A percentile compares a stretch with the other conserved stretches of the same genome.
Evolutionary conservation across 1,140 invertebrate genomes (phyloP).

Genomic region (Stegodyphus dumicola): DNA sequence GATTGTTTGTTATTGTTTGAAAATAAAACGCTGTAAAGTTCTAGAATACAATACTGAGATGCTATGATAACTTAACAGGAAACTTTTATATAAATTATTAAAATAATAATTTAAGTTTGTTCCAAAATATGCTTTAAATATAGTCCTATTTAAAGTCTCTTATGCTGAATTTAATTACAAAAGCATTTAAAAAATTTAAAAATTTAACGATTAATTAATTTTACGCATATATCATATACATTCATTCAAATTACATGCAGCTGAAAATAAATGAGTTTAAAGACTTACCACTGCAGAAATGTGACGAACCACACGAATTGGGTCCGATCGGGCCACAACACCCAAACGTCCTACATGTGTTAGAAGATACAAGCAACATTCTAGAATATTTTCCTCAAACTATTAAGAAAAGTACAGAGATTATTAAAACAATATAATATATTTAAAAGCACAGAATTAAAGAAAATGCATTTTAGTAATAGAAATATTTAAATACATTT

Average conservation of each 20-base stretch:
- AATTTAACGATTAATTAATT: neutral
- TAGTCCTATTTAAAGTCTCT: too few species aligned
- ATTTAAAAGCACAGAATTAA: too few species aligned
- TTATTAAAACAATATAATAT: neutral
- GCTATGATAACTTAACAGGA: too few species aligned
- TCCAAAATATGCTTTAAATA: neutral
- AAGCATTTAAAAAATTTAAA: neutral
- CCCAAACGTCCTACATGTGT: conserved; percentile 78
- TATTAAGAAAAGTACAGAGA: neutral
- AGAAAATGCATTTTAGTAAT: too few species aligned
- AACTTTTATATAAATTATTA: too few species aligned
- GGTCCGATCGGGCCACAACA: conserved; percentile 74
- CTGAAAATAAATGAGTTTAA: neutral
- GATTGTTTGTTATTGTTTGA: too few species aligned
- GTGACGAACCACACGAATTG: conserved; percentile 78
- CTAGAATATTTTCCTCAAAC: conserved; percentile 84
- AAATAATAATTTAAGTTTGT: neutral
- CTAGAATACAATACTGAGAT: too few species aligned
- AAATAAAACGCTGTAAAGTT: too few species aligned
- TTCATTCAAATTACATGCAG: too few species aligned
- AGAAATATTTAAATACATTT: too few species aligned
- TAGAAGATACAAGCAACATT: conserved; percentile 83
- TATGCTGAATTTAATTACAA: too few species aligned
- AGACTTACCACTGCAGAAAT: conserved; percentile 80
- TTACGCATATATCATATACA: neutral